Percentiles rank a stretch among this genome's conserved stretches.
Evolutionary conservation across 2,113 vertebrate species (phyloP).

Genomic region (Choloepus hoffmanni): DNA sequence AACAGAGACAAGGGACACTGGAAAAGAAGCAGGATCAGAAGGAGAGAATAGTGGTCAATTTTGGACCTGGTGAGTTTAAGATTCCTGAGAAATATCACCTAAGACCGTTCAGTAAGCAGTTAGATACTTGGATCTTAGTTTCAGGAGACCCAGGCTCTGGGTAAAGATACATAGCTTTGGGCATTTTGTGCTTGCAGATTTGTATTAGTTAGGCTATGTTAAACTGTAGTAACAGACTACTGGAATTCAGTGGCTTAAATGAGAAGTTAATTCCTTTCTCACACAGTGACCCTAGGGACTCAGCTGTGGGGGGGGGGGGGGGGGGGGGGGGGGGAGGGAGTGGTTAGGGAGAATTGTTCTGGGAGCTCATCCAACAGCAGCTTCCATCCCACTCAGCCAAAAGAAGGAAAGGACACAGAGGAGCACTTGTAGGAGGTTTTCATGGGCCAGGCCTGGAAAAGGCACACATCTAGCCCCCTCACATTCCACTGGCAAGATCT

Average conservation of each 20-base stretch:
- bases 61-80: background rate
- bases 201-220: background rate
- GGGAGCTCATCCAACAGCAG: background rate
- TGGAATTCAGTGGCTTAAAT: background rate
- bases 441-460: background rate
- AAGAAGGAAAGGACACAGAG: background rate
- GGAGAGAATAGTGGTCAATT: background rate
- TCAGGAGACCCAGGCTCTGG: background rate
- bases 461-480: no score
- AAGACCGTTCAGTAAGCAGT: background rate
- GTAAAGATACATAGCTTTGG: background rate
- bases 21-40: background rate
- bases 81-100: background rate
- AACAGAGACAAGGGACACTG: background rate
- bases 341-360: background rate
- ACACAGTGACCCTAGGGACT: background rate
- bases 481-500: background rate
- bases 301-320: background rate
- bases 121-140: conserved; percentile 1
- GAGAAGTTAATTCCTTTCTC: background rate
- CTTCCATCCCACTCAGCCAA: background rate
- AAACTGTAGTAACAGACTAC: background rate
- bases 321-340: background rate
- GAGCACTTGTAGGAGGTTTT: background rate
- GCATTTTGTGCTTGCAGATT: background rate